Conservation (phyloP, 1,140 invertebrate species). For the Pararge aegeria region DNA sequence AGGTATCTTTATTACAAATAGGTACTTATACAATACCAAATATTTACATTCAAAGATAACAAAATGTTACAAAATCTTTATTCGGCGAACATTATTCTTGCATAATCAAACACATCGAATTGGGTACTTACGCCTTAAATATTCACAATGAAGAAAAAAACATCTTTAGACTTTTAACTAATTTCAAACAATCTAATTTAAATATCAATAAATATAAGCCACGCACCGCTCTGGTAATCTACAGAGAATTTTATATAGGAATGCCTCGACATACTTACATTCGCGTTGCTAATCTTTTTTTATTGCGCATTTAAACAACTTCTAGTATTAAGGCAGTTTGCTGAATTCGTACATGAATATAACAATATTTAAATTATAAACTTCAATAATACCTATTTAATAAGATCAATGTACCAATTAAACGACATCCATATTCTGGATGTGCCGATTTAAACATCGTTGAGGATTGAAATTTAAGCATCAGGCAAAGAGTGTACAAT, state of each 20-base stretch:
- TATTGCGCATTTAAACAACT: no score
- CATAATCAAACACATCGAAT: background rate
- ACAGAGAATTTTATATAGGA: conserved; percentile 46
- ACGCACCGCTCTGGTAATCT: conserved; percentile 43
- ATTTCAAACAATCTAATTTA: conserved; percentile 48
- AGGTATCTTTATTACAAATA: conserved; percentile 68
- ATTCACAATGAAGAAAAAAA: conserved; percentile 30
- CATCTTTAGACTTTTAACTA: conserved; percentile 41
- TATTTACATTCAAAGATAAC: conserved; percentile 60
- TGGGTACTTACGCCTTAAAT: conserved; percentile 6
- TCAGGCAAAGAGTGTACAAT: no score
- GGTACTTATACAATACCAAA: conserved; percentile 51
- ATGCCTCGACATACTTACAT: conserved; percentile 36
- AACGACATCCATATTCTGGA: background rate
- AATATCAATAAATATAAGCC: conserved; percentile 64
- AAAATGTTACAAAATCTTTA: conserved; percentile 52
- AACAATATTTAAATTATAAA: background rate
- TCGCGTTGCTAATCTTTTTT: background rate
- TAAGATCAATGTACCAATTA: background rate
- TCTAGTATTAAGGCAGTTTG: no score
- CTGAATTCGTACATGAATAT: background rate
- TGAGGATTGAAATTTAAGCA: no score
- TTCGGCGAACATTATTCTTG: conserved; percentile 24
- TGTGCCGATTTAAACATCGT: background rate
- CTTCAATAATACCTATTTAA: background rate